A percentile compares a stretch with the other conserved stretches of the same genome.
phyloP scores from a whole-genome alignment of 2,113 vertebrate genomes.

The Rhea pennata region DNA sequence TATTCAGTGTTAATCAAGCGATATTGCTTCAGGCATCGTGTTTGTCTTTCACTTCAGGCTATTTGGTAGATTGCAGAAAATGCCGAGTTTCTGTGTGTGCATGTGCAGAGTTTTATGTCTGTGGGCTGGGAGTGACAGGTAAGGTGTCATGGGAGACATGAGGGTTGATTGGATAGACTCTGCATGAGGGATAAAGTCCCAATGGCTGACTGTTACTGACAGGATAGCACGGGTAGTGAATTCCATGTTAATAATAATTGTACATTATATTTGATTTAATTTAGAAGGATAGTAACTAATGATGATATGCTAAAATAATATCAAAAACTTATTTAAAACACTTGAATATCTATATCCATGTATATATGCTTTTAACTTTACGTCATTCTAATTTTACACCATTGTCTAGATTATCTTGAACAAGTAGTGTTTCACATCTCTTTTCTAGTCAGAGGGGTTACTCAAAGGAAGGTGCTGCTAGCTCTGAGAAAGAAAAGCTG shows the following conservation, averaged over 20 bases:
- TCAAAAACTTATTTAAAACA: not conserved
- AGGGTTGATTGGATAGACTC: not conserved
- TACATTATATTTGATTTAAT: not conserved
- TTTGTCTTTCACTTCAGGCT: conserved; percentile 74
- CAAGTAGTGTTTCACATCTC: accelerated
- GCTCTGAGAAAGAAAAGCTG: not conserved
- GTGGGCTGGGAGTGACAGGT: conserved; percentile 36
- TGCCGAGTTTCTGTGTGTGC: conserved; percentile 4
- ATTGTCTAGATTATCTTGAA: not conserved
- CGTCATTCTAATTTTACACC: not conserved
- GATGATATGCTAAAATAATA: not conserved
- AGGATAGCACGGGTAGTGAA: not conserved
- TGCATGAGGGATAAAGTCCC: not conserved
- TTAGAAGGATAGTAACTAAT: not conserved
- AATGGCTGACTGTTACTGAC: not conserved
- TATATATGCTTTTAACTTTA: not conserved
- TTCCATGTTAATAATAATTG: not conserved
- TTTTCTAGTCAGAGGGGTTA: not conserved
- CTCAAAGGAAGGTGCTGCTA: not conserved
- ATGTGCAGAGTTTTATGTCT: not conserved
- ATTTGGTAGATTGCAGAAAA: conserved; percentile 55
- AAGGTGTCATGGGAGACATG: not conserved
- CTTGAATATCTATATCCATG: not conserved
- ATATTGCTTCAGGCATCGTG: conserved; percentile 71
- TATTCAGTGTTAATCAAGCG: conserved; percentile 72